phyloP scores from a whole-genome alignment of 1,140 invertebrate species.

The Odontomachus brunneus region DNA sequence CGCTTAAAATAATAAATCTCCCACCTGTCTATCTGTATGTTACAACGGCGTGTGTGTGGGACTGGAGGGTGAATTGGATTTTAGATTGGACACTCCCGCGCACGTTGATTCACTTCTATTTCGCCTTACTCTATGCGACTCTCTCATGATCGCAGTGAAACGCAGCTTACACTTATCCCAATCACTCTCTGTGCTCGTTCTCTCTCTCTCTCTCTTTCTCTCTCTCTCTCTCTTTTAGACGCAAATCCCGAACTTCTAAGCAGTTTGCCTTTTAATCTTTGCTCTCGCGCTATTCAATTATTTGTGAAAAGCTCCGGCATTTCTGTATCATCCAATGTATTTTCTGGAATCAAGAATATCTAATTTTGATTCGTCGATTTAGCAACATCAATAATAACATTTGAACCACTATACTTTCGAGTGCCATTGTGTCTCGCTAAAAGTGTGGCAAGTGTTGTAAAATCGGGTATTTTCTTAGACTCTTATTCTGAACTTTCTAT shows the following conservation, averaged over 20 bases:
- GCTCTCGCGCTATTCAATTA: background rate
- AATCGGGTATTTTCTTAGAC: too few species aligned
- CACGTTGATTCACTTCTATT: conserved; percentile 35
- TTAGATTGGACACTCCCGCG: conserved; percentile 45
- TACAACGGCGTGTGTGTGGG: conserved; percentile 20
- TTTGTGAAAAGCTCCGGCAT: background rate
- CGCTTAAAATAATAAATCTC: conserved; percentile 46
- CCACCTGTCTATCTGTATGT: conserved; percentile 25
- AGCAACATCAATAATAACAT: background rate
- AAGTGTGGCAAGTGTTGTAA: background rate
- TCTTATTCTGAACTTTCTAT: too few species aligned
- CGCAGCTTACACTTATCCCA: conserved; percentile 1
- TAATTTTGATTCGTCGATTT: background rate
- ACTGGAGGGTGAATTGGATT: conserved; percentile 36
- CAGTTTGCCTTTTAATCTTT: conserved; percentile 14
- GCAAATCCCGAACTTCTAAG: conserved; percentile 12
- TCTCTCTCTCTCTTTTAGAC: background rate
- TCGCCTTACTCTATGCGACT: background rate
- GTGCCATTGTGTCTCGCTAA: background rate
- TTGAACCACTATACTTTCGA: background rate
- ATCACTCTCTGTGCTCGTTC: background rate
- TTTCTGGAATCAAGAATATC: too few species aligned
- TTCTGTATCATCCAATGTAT: background rate
- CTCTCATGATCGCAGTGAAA: conserved; percentile 28
- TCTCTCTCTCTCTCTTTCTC: too few species aligned